Evolutionary conservation across 2,113 vertebrate species (phyloP).

Genomic region (Seriola rivoliana): DNA sequence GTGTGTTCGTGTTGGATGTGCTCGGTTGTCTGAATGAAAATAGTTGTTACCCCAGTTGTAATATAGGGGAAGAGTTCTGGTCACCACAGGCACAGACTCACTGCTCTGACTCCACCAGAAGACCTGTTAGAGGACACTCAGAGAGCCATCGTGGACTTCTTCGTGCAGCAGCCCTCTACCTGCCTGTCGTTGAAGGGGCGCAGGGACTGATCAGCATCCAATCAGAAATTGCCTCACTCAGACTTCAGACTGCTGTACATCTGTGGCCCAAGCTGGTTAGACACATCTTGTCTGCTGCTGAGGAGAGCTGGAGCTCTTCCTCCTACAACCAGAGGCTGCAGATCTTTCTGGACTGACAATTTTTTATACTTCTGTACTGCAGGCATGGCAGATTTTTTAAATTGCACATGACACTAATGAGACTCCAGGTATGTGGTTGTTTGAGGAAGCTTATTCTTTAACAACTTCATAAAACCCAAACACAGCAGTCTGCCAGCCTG

Average conservation of each 20-base stretch:
- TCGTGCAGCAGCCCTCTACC: too few species aligned
- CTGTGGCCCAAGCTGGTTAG: not conserved
- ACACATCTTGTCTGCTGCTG: not conserved
- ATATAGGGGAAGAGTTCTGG: not conserved
- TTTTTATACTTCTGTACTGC: not conserved
- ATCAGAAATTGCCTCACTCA: not conserved
- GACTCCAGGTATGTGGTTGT: not conserved
- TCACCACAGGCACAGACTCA: not conserved
- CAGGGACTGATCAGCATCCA: not conserved
- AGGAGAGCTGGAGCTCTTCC: not conserved
- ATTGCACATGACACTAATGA: fast-evolving
- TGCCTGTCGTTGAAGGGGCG: not conserved
- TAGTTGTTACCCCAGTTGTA: not conserved
- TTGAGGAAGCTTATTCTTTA: too few species aligned
- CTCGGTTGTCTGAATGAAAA: not conserved
- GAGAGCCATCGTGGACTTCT: too few species aligned
- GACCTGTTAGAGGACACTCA: too few species aligned
- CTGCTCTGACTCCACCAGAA: too few species aligned
- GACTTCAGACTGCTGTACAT: not conserved
- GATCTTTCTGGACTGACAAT: not conserved
- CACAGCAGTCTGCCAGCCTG: too few species aligned
- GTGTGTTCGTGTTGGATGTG: too few species aligned
- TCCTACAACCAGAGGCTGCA: too few species aligned
- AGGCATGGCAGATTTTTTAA: not conserved
- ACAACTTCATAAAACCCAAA: too few species aligned